Conservation (phyloP, 2,797 vertebrate genomes). For the Eidolon dupreanum region DNA sequence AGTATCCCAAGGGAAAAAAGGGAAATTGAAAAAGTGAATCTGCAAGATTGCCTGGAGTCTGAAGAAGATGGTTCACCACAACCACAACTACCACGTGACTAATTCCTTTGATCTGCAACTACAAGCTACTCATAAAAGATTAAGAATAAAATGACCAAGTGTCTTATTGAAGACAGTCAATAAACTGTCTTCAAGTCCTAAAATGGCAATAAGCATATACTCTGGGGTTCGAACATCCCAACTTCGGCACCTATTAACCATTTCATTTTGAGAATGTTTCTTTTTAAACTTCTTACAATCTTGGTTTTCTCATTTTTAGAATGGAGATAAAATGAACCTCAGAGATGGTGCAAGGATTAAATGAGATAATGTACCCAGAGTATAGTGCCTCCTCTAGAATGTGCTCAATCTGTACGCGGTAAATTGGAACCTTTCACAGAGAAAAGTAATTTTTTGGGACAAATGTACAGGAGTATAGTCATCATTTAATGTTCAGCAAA, state of each 20-base stretch:
- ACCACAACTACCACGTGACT: not conserved
- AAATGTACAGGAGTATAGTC: not conserved
- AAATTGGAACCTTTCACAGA: not conserved
- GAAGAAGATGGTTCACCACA: not conserved
- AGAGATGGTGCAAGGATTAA: not conserved
- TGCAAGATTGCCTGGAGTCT: not conserved
- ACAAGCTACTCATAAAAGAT: constrained; percentile 22
- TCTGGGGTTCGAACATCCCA: not conserved
- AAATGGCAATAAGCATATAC: not conserved
- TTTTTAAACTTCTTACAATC: not conserved
- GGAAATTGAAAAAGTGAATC: constrained; percentile 34
- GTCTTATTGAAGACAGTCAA: not conserved
- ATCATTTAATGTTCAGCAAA: not conserved
- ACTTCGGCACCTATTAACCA: not conserved
- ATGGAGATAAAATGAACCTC: not conserved
- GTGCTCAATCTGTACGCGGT: not conserved
- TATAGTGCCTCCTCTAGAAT: not conserved
- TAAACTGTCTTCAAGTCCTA: constrained; percentile 8
- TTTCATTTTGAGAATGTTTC: constrained; percentile 7
- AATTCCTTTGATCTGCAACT: not conserved
- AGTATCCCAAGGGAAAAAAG: not conserved
- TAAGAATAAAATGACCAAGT: constrained; percentile 8
- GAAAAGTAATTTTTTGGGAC: not conserved
- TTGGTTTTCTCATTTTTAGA: constrained; percentile 31
- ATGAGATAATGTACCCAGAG: not conserved